Percentiles rank a stretch among this genome's conserved stretches.
Conservation (phyloP, 2,888 invertebrate species). For the Ochropacha duplaris region DNA sequence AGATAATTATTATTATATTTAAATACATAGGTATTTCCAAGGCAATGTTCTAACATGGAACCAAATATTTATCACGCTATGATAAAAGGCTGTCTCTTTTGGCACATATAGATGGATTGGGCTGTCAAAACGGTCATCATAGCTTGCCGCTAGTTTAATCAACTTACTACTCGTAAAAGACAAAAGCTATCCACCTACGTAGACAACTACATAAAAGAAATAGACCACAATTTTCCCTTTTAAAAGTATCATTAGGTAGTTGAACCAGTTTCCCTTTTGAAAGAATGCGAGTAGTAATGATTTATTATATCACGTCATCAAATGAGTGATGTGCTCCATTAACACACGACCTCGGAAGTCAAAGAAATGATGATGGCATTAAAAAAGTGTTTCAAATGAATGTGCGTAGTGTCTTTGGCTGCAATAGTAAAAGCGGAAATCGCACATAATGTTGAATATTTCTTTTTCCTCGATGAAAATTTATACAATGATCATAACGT, state of each 20-base stretch:
- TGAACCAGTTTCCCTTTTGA: constrained; percentile 19
- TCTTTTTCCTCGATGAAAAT: background rate
- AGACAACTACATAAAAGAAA: background rate
- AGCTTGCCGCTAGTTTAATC: too few relatives aligned
- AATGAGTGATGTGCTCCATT: constrained; percentile 37
- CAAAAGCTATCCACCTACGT: background rate
- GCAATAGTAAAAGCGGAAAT: constrained; percentile 2
- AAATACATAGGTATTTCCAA: too few relatives aligned
- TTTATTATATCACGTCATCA: constrained; percentile 27
- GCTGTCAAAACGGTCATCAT: too few relatives aligned
- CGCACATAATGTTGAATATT: background rate
- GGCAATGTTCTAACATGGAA: too few relatives aligned
- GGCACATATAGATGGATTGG: too few relatives aligned
- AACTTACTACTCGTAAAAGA: background rate
- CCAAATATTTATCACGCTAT: too few relatives aligned
- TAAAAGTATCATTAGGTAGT: background rate
- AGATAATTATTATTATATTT: too few relatives aligned
- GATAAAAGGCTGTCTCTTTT: too few relatives aligned
- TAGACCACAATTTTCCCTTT: background rate
- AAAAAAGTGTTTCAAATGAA: constrained; percentile 39
- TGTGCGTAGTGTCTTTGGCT: background rate
- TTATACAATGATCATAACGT: background rate
- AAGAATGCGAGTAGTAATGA: constrained; percentile 18
- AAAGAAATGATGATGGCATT: constrained; percentile 32
- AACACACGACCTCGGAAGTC: constrained; percentile 27